Conservation (phyloP, 2,888 invertebrate genomes). For the Omphaloscelis lunosa region DNA sequence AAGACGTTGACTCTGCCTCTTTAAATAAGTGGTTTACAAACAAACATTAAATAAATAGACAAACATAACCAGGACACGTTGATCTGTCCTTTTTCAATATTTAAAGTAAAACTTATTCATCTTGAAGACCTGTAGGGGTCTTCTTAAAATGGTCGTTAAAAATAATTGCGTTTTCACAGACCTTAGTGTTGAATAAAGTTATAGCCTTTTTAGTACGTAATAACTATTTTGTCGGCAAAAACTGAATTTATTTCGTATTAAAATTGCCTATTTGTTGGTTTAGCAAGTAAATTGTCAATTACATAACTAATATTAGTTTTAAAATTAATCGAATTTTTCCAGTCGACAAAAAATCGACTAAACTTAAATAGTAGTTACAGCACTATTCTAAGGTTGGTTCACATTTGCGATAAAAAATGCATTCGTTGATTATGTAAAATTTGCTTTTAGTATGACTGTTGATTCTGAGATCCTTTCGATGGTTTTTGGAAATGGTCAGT, state of each 20-base stretch:
- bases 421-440: conserved; percentile 23
- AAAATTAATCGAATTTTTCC: conserved; percentile 17
- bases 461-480: conserved; percentile 53
- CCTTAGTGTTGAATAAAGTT: conserved; percentile 17
- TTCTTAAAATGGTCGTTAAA: conserved; percentile 10
- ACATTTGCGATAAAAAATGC: neutral
- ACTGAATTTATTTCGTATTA: conserved; percentile 26
- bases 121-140: neutral
- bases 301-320: conserved; percentile 17
- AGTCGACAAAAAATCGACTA: conserved; percentile 10
- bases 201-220: conserved; percentile 28
- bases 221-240: conserved; percentile 27
- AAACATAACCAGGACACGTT: conserved; percentile 23
- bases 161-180: conserved; percentile 28
- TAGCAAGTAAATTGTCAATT: conserved; percentile 15
- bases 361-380: neutral
- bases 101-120: conserved; percentile 29
- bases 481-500: conserved; percentile 57
- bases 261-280: conserved; percentile 11
- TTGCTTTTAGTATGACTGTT: conserved; percentile 13
- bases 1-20: conserved; percentile 36
- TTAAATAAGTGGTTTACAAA: conserved; percentile 38
- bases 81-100: conserved; percentile 47
- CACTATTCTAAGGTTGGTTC: conserved; percentile 26
- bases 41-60: conserved; percentile 42